Evolutionary conservation across 2,888 invertebrate species (phyloP).

Genomic region (Drosophila atroscutellata): DNA sequence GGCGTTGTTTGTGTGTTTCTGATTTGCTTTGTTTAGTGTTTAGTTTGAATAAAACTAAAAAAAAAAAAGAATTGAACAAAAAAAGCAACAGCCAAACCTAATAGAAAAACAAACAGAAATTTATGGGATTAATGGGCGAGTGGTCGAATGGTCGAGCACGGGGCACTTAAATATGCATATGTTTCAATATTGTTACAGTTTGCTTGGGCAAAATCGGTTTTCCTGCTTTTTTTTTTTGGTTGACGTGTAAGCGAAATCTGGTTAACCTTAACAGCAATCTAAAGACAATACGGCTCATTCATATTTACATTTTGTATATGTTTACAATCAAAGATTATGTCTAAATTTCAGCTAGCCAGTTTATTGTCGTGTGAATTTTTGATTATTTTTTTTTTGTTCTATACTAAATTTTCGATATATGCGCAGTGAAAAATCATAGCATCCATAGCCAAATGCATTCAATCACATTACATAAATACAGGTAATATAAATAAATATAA

Average conservation of each 20-base stretch:
- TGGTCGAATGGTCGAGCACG: constrained; percentile 35
- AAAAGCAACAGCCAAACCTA: constrained; percentile 6
- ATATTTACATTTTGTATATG: constrained; percentile 61
- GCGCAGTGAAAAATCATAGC: constrained; percentile 39
- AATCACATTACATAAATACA: constrained; percentile 44
- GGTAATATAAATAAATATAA: constrained; percentile 9
- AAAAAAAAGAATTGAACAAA: constrained; percentile 15
- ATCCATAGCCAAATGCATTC: constrained; percentile 33
- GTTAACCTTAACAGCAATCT: constrained; percentile 64
- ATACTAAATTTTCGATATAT: constrained; percentile 8
- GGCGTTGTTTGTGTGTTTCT: constrained; percentile 55
- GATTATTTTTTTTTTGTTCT: constrained; percentile 34
- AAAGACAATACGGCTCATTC: constrained; percentile 30
- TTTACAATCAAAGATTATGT: constrained; percentile 49
- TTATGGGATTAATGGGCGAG: constrained; percentile 66
- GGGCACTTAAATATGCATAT: constrained; percentile 45
- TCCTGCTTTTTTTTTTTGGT: constrained; percentile 41
- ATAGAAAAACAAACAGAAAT: constrained; percentile 57
- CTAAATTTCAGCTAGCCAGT: constrained; percentile 46
- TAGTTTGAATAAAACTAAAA: constrained; percentile 27
- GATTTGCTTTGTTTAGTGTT: constrained; percentile 46
- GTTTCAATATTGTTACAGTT: constrained; percentile 59
- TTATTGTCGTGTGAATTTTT: constrained; percentile 53
- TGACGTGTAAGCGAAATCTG: constrained; percentile 59
- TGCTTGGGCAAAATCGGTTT: constrained; percentile 47